phyloP scores from a whole-genome alignment of 2,888 invertebrate genomes.

The Melinaea menophilus region DNA sequence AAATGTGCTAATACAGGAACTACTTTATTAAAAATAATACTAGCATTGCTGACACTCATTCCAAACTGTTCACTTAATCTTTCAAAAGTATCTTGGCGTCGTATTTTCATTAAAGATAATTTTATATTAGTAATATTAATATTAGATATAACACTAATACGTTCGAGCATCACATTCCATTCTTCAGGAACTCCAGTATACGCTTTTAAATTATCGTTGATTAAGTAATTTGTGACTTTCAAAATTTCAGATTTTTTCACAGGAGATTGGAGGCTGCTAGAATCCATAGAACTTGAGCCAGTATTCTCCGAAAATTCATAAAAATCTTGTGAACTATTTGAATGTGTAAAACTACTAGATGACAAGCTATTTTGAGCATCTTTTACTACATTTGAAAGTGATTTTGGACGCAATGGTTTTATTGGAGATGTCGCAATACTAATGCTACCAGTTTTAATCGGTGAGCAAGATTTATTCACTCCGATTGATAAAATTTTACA shows the following conservation, averaged over 20 bases:
- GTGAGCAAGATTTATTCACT: too few relatives aligned
- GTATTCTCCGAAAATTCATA: slow-evolving; percentile 18
- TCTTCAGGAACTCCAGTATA: slow-evolving; percentile 20
- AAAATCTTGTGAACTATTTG: slow-evolving; percentile 18
- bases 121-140: slow-evolving; percentile 21
- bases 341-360: slow-evolving; percentile 17
- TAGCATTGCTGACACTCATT: slow-evolving; percentile 22
- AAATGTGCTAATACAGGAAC: slow-evolving; percentile 17
- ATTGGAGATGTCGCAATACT: slow-evolving; percentile 21
- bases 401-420: slow-evolving; percentile 20
- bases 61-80: slow-evolving; percentile 19
- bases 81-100: slow-evolving; percentile 19
- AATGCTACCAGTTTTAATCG: slow-evolving; percentile 16
- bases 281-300: slow-evolving; percentile 17
- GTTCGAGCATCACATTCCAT: slow-evolving; percentile 19
- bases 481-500: too few relatives aligned
- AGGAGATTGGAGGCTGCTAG: slow-evolving; percentile 17
- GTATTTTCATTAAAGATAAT: slow-evolving; percentile 21
- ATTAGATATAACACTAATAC: slow-evolving; percentile 21
- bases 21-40: slow-evolving; percentile 22
- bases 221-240: slow-evolving; percentile 20
- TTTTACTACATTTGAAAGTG: slow-evolving; percentile 11
- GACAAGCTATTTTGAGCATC: slow-evolving; percentile 15
- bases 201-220: slow-evolving; percentile 18
- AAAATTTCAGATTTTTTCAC: slow-evolving; percentile 16